Evolutionary conservation across 2,888 invertebrate species (phyloP).

Genomic region (Eilema caniola): DNA sequence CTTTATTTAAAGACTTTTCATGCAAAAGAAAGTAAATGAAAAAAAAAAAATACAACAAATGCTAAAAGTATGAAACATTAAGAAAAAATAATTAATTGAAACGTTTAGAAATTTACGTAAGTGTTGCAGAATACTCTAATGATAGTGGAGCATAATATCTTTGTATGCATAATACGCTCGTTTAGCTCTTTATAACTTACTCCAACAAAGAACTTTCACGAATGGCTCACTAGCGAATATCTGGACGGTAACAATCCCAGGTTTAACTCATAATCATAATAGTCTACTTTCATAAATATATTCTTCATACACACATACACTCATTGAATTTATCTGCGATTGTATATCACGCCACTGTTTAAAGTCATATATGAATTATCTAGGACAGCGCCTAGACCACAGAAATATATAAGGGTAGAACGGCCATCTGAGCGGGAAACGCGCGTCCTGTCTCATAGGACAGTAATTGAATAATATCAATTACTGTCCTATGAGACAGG

Average conservation of each 20-base stretch:
- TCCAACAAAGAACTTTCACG: slow-evolving; percentile 13
- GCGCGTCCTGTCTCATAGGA: no score
- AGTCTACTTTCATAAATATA: slow-evolving; percentile 6
- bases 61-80: background rate
- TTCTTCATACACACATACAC: background rate
- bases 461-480: no score
- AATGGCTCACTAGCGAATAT: background rate
- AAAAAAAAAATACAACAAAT: background rate
- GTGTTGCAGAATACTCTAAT: slow-evolving; percentile 15
- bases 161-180: slow-evolving; percentile 13
- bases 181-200: slow-evolving; percentile 13
- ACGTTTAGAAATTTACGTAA: slow-evolving; percentile 15
- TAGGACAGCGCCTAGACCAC: background rate
- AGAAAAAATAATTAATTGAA: slow-evolving; percentile 10
- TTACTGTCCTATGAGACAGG: no score
- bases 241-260: slow-evolving; percentile 4
- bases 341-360: background rate
- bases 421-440: no score
- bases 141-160: slow-evolving; percentile 16
- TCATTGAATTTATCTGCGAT: background rate
- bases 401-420: no score
- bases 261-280: slow-evolving; percentile 4
- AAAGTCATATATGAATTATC: background rate
- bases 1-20: background rate
- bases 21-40: background rate